These are phyloP conservation scores for Yponomeuta plumbellus DNA, from an alignment of 2,888 invertebrate species.

Conservation along the genomic window DNA sequence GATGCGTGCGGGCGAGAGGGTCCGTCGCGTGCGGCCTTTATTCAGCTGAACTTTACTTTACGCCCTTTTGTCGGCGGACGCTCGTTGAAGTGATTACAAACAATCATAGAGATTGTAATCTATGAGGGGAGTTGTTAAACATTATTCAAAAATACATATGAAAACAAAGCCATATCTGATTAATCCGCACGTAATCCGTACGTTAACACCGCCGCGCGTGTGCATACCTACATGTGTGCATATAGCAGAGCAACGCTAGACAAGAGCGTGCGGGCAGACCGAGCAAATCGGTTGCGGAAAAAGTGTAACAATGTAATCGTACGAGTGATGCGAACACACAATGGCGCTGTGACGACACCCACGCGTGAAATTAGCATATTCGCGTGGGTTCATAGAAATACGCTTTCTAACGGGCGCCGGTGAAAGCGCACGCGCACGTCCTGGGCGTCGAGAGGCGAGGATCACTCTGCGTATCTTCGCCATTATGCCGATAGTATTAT, in stretches of 20 bases:
- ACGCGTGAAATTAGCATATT: slow-evolving; percentile 44
- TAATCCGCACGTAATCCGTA: slow-evolving; percentile 10
- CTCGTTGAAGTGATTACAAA: background rate
- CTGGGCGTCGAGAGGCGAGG: background rate
- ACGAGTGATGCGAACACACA: slow-evolving; percentile 29
- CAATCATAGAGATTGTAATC: background rate
- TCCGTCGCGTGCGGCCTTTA: background rate
- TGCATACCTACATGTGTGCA: background rate
- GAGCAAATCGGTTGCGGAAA: slow-evolving; percentile 25
- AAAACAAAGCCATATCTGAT: slow-evolving; percentile 4
- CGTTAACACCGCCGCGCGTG: background rate
- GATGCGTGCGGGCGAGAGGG: background rate
- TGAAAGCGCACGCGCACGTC: slow-evolving; percentile 48
- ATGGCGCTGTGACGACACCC: slow-evolving; percentile 25
- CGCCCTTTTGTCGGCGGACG: background rate
- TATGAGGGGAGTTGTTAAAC: background rate
- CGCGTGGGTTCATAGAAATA: slow-evolving; percentile 42
- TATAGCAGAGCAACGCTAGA: background rate
- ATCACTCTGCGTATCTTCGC: background rate
- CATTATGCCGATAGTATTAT: too few species aligned
- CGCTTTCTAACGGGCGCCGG: slow-evolving; percentile 59
- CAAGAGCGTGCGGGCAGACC: background rate
- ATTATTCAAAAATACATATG: background rate
- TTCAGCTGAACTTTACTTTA: too few species aligned
- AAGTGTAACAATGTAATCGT: slow-evolving; percentile 39